phyloP scores from a whole-genome alignment of 2,113 vertebrate species.

The Psophia crepitans region DNA sequence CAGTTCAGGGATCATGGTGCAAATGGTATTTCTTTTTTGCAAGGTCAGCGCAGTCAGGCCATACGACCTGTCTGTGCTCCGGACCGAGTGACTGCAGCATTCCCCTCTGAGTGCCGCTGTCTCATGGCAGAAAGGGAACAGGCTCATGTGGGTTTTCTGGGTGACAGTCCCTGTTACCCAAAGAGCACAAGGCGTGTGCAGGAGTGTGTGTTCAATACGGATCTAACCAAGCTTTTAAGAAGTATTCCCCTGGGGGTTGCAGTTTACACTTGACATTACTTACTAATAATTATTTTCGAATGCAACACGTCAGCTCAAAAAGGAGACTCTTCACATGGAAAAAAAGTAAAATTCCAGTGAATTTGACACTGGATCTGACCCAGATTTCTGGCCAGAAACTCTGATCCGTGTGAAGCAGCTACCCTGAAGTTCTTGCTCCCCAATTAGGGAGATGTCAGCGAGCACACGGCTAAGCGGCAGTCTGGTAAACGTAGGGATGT shows the following conservation, averaged over 20 bases:
- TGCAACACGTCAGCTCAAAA: rapidly evolving
- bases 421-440: constrained; percentile 11
- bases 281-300: not conserved
- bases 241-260: not conserved
- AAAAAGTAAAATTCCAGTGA: not conserved
- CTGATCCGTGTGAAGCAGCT: not conserved
- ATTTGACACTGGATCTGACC: not conserved
- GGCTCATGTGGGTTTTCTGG: not conserved
- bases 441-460: constrained; percentile 59
- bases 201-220: not conserved
- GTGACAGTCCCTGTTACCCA: not conserved
- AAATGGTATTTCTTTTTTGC: not conserved
- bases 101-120: rapidly evolving
- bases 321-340: not conserved
- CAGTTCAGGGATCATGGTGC: not conserved
- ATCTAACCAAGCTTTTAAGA: not conserved
- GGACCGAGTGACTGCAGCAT: not conserved
- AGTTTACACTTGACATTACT: not conserved
- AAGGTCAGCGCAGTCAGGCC: too few species aligned
- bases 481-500: constrained; percentile 62
- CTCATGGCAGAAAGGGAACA: not conserved
- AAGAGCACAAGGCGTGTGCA: not conserved
- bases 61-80: not conserved
- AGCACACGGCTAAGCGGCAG: constrained; percentile 40
- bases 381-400: not conserved